These are phyloP conservation scores for Chlamydotis undulata DNA, from an alignment of 2,113 vertebrate genomes.

Conservation along the genomic window DNA sequence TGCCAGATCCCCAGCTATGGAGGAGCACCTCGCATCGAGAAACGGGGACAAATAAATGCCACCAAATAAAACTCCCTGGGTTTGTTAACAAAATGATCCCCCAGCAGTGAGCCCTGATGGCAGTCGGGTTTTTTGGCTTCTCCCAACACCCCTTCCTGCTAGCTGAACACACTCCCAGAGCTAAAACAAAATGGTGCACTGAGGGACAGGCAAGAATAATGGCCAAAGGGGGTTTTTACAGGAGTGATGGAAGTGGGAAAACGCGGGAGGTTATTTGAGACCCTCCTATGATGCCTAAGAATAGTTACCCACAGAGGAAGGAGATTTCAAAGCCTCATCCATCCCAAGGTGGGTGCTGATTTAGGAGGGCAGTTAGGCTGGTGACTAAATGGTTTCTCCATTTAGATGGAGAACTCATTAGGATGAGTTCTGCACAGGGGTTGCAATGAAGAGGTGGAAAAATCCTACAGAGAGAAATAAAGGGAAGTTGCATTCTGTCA, in stretches of 20 bases:
- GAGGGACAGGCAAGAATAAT: background rate
- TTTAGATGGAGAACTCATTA: no score
- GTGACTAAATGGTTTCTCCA: background rate
- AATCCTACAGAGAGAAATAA: background rate
- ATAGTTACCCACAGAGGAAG: background rate
- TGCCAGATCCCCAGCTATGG: background rate
- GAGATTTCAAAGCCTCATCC: background rate
- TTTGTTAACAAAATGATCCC: background rate
- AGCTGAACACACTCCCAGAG: background rate
- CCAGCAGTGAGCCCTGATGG: accelerated
- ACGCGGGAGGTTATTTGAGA: background rate
- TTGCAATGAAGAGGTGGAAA: background rate
- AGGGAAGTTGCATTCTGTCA: background rate
- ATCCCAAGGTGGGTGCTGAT: background rate
- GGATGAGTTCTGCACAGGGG: background rate
- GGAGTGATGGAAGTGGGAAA: background rate
- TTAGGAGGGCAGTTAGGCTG: background rate
- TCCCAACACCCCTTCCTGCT: background rate
- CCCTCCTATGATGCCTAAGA: background rate
- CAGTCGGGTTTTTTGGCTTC: background rate
- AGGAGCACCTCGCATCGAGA: background rate
- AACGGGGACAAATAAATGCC: background rate
- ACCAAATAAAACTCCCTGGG: background rate
- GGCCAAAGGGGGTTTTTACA: background rate
- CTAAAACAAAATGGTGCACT: background rate